phyloP scores from a whole-genome alignment of 2,113 vertebrate species.

The Aplodontia rufa region DNA sequence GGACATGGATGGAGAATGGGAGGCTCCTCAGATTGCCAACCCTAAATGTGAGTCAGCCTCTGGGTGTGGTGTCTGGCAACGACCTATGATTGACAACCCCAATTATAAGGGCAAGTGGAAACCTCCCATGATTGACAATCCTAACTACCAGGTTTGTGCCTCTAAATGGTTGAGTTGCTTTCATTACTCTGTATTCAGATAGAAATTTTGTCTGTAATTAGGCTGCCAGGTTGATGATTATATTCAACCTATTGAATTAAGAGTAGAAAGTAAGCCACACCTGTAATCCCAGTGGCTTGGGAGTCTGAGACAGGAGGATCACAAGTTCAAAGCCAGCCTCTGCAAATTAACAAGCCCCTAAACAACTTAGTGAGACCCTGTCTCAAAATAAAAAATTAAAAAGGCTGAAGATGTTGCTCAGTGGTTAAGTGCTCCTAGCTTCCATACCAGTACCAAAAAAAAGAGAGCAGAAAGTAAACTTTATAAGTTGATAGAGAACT shows the following conservation, averaged over 20 bases:
- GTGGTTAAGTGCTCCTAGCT: too few species aligned
- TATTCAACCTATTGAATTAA: not conserved
- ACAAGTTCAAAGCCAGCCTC: too few species aligned
- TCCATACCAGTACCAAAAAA: too few species aligned
- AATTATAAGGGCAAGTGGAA: slow-evolving; percentile 99
- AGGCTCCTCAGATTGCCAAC: slow-evolving; percentile 96
- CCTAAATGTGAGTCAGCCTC: slow-evolving; percentile 94
- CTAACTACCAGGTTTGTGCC: slow-evolving; percentile 95
- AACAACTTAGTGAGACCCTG: too few species aligned
- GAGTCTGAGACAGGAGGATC: too few species aligned
- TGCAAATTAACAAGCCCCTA: too few species aligned
- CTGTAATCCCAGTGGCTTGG: too few species aligned
- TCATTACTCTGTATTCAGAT: slow-evolving; percentile 6
- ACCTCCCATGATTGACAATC: slow-evolving; percentile 97
- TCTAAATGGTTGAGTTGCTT: not conserved
- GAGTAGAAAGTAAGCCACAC: not conserved
- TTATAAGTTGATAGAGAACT: not conserved
- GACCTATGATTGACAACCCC: slow-evolving; percentile 95
- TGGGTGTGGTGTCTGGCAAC: slow-evolving; percentile 95
- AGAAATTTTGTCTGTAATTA: not conserved
- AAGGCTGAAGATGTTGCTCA: too few species aligned
- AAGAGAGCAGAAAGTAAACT: not conserved
- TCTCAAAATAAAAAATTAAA: too few species aligned
- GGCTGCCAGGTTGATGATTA: not conserved
- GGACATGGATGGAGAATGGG: slow-evolving; percentile 99